Base-by-base conservation (phyloP, 2,888 invertebrate species). In the Tipula unca region DNA sequence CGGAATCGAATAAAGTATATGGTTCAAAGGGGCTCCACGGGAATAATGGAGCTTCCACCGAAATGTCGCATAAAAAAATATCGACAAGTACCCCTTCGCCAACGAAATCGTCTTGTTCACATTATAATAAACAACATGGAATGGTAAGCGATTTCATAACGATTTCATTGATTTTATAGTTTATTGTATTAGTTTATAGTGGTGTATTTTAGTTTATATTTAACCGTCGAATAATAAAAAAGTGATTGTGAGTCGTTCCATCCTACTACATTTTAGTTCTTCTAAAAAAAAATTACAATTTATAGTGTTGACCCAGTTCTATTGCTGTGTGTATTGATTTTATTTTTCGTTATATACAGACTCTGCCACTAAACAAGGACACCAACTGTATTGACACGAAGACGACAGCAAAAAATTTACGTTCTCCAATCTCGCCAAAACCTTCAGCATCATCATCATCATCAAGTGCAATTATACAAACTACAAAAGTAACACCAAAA, bases 401-500 rank as follows among this genome's bases (percentile, higher is more conserved):
- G 14, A 25, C 20, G n/a, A 54, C 8, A n/a, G 17, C 69, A 35
- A 54, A 54, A 20, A 20, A 13, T 69, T 10, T n/a, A 69, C 29
- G 29, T 10, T 54, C 54, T 54, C 85, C 85, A 20, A 69, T 4
- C 14, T 48, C 42, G 10, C 39, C 48, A 84, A 14, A 36, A 84
- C 4, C 17, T 25, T n/a, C 13, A 82, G 29, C 25, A 20, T 20
- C 39, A 13, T 29, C 39, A 13, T 29, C 84, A 54, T 54, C 84
- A 54, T 17, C 82, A 36, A 82, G 35, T 84, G 84, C 35, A 84
- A 84, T 84, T 36, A 32, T 36, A 20, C 20, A 20, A 36, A 83
- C 35, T 14, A 36, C 84, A 36, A 84, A 84, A 84, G 17, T 84
- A 8, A 84, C 84, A 25, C 93, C 93, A 82, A 92, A 92, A 88